Base-by-base conservation (phyloP, 2,797 vertebrate genomes). In the Chloroceryle amazona region DNA sequence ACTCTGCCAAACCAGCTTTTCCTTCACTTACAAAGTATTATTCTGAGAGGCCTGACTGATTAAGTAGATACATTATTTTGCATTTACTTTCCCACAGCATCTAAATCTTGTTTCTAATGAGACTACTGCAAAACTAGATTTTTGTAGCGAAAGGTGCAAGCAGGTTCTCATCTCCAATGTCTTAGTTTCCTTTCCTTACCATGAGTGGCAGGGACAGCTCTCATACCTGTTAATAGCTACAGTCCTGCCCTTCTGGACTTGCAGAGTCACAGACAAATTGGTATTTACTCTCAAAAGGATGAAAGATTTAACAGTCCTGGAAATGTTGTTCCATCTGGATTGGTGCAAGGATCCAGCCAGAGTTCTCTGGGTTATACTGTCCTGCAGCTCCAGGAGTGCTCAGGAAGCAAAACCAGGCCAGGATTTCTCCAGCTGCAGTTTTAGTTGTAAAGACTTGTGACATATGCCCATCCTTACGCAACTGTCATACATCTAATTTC, bases 181-280 rank as follows among this genome's bases (percentile, higher is more conserved):
- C 72, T 61, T 33, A 18, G 23, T 61, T 71, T 58, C 23, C 13
- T 51, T 68, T 44, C 80, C 22, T 52, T 39, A 37, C 11, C 19
- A 4, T 10, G 35, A 52, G 65, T 9, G 35, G 16, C 29, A 72
- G 10, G 25, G 16, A 63, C n/a, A 79, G n/a, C 15, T 76, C 46
- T 35, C 37, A 35, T 9, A 44, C 2, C 28, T 3, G 1, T 2
- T 18, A 73, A 25, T 11, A 22, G 26, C 6, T 15, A 41, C 0
- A 0, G 29, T 25, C 52, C 58, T 87, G 15, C 31, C 33, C 57
- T 89, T 87, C 2, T 1, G n/a, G 46, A 39, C 42, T 60, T 0
- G 0, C 18, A 6, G 9, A 5, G 5, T 31, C 61, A 71, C 52
- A 74, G 17, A 46, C 8, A 54, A 74, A 82, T 21, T 21, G 18